Conservation (phyloP, 2,888 invertebrate genomes). For the Athetis lepigone region DNA sequence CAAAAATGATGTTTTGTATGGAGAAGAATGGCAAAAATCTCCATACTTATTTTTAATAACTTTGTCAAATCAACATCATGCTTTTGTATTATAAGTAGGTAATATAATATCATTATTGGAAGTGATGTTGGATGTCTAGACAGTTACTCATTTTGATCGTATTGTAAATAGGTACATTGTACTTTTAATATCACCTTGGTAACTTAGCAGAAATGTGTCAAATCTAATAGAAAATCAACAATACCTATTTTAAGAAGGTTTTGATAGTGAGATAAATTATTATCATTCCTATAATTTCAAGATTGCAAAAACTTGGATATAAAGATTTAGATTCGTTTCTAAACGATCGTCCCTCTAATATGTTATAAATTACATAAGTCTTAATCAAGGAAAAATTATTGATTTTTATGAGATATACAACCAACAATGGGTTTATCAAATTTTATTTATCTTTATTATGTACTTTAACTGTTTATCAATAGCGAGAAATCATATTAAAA, state of each 20-base stretch:
- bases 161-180: neutral
- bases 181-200: neutral
- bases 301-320: no score
- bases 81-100: no score
- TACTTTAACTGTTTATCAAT: conserved; percentile 5
- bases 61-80: no score
- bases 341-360: no score
- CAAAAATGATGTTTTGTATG: no score
- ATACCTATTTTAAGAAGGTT: neutral
- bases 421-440: conserved; percentile 16
- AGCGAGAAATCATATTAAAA: conserved; percentile 4
- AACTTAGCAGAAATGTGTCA: neutral
- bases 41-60: no score
- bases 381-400: neutral
- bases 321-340: neutral
- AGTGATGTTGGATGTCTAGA: no score
- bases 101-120: no score
- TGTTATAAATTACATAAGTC: no score
- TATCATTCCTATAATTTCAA: neutral
- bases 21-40: no score
- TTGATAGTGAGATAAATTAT: conserved; percentile 28
- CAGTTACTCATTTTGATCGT: no score
- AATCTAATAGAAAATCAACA: neutral
- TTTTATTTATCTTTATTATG: conserved; percentile 18
- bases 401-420: neutral